Evolutionary conservation across 1,140 invertebrate genomes (phyloP), one percentile per base, ranked within the genome.

Genomic region (Apis dorsata): DNA sequence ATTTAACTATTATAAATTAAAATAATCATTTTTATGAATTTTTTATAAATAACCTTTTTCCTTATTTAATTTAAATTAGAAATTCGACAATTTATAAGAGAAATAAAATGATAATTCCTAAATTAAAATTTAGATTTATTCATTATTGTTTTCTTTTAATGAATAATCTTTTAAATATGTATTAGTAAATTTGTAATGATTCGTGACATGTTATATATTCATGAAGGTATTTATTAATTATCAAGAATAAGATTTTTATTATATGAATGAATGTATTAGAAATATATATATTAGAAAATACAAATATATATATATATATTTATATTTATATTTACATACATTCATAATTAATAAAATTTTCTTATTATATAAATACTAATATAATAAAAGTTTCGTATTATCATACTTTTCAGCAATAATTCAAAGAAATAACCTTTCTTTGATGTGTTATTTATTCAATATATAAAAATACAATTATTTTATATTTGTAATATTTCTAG

Each of bases 101-200:
- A 28, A 71, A 28, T 9, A 17, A 11, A 34, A n/a, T 8, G 2
- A 13, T 2, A 19, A 49, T 44, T 24, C 5, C 5, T 8, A 51
- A 12, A 34, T 59, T 17, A 19, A 17, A 34, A 76, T 76, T 28
- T 5, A 68, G 49, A 57, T 69, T 4, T 78, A 69, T 44, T 59
- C 53, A 17, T 60, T 49, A 34, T 21, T 34, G 10, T n/a, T 44
- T 68, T n/a, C 11, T 2, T 44, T 49, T 21, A 13, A 0, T 49
- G n/a, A 63, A 7, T 60, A 19, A 34, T 55, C 15, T 79, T 44
- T 60, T 79, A 69, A 79, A 49, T 79, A 79, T 79, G 28, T 13
- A 51, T 24, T 21, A 57, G 8, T 11, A 57, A 2, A 12, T 17
- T 19, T 44, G n/a, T 55, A 13, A 55, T 12, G 53, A 55, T 12